phyloP scores from a whole-genome alignment of 2,888 invertebrate species.

The Sylvicola cinctus region DNA sequence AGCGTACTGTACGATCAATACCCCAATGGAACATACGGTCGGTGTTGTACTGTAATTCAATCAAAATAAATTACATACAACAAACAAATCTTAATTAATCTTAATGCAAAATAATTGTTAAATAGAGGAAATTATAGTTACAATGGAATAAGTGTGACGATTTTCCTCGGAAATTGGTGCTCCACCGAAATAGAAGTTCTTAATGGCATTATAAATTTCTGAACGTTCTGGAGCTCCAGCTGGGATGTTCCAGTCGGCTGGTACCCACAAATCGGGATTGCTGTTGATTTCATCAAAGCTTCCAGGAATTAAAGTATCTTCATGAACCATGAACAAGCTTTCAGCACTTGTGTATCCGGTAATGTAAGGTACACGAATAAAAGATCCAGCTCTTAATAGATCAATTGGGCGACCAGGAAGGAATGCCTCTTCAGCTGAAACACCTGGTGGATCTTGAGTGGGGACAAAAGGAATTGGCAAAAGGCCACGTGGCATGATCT shows the following conservation, averaged over 20 bases:
- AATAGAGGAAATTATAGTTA: not conserved
- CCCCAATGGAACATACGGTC: slow-evolving; percentile 7
- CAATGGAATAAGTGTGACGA: slow-evolving; percentile 2
- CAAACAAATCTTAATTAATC: not conserved
- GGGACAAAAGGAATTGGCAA: slow-evolving; percentile 6
- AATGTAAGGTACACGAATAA: slow-evolving; percentile 8
- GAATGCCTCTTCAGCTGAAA: slow-evolving; percentile 4
- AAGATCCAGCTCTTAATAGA: slow-evolving; percentile 5
- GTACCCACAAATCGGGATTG: slow-evolving; percentile 5
- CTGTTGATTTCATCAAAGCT: slow-evolving; percentile 2
- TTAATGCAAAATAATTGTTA: not conserved
- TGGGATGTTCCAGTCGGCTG: slow-evolving; percentile 4
- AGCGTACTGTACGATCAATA: slow-evolving; percentile 5
- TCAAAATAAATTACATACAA: not conserved
- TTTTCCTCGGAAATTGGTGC: slow-evolving; percentile 2
- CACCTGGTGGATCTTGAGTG: slow-evolving; percentile 5
- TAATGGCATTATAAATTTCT: slow-evolving; percentile 4
- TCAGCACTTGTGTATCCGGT: slow-evolving; percentile 7
- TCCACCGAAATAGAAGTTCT: slow-evolving; percentile 7
- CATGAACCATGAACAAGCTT: slow-evolving; percentile 5
- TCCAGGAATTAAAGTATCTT: slow-evolving; percentile 1
- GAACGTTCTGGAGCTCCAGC: slow-evolving; percentile 1
- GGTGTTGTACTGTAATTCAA: slow-evolving; percentile 4
- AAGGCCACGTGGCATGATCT: slow-evolving; percentile 6
- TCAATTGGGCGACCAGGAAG: slow-evolving; percentile 5